Percentiles rank a stretch among this genome's conserved stretches.
phyloP scores from a whole-genome alignment of 2,888 invertebrate species.

The Adelphocoris suturalis region DNA sequence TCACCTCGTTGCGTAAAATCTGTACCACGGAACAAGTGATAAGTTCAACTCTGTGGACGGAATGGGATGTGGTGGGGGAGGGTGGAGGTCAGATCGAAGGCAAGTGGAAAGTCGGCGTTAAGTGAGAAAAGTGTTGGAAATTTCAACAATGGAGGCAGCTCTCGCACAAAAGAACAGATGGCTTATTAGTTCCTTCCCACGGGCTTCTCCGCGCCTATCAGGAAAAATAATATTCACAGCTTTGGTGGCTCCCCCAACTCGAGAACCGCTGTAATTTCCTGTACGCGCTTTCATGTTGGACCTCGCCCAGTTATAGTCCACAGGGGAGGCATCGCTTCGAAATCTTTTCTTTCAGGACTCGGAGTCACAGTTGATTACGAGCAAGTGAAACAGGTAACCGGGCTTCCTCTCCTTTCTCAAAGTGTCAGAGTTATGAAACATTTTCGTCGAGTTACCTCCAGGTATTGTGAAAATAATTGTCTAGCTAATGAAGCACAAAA shows the following conservation, averaged over 20 bases:
- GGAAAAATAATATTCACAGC: constrained; percentile 43
- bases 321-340: not conserved
- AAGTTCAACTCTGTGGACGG: constrained; percentile 15
- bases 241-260: constrained; percentile 15
- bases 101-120: constrained; percentile 51
- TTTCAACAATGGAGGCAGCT: constrained; percentile 26
- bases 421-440: not conserved
- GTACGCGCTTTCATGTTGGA: constrained; percentile 33
- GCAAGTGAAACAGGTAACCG: not conserved
- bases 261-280: constrained; percentile 41
- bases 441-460: not conserved
- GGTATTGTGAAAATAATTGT: not conserved
- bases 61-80: not conserved
- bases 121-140: constrained; percentile 51
- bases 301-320: not conserved
- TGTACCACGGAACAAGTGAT: constrained; percentile 45
- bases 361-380: not conserved
- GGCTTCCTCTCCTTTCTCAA: too few species aligned
- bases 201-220: not conserved
- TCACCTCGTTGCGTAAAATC: constrained; percentile 47
- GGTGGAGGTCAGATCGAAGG: constrained; percentile 20
- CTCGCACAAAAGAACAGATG: constrained; percentile 48
- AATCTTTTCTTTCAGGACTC: not conserved
- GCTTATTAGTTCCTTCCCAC: constrained; percentile 46
- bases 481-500: not conserved